Conservation (phyloP, 2,888 invertebrate species). For the Notodonta dromedarius region DNA sequence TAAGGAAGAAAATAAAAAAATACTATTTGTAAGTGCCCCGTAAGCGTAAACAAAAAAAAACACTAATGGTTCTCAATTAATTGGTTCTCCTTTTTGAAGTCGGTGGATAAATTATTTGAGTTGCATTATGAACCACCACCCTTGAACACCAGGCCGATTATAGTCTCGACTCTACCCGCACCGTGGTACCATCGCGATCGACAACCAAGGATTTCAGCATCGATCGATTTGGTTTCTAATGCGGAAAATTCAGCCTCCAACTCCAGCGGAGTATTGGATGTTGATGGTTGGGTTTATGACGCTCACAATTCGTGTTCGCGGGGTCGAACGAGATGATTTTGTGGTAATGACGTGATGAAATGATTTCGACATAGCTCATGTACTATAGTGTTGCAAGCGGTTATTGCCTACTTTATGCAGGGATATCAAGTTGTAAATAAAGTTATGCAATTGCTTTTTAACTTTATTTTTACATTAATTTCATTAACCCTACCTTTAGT, state of each 20-base stretch:
- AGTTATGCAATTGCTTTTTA: constrained; percentile 13
- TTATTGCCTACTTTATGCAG: constrained; percentile 18
- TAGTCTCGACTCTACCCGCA: constrained; percentile 67
- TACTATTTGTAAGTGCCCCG: too few relatives aligned
- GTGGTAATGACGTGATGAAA: constrained; percentile 28
- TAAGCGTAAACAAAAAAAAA: too few relatives aligned
- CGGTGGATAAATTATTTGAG: too few relatives aligned
- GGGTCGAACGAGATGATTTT: constrained; percentile 27
- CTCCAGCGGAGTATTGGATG: constrained; percentile 30
- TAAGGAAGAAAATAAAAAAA: too few relatives aligned
- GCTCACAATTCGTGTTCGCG: constrained; percentile 4
- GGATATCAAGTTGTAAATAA: constrained; percentile 11
- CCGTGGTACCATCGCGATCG: constrained; percentile 51
- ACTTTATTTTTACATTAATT: constrained; percentile 13
- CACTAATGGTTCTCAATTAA: too few relatives aligned
- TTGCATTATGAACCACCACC: constrained; percentile 23
- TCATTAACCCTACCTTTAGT: constrained; percentile 7
- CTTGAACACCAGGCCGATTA: constrained; percentile 50
- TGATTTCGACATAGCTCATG: constrained; percentile 32
- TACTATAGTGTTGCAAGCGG: constrained; percentile 18
- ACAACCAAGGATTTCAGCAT: constrained; percentile 47
- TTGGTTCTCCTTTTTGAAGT: too few relatives aligned
- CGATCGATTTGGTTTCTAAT: constrained; percentile 30
- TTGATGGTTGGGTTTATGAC: constrained; percentile 13
- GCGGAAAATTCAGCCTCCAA: constrained; percentile 11